A percentile compares a stretch with the other conserved stretches of the same genome.
phyloP scores from a whole-genome alignment of 2,113 vertebrate genomes.

The Ahaetulla prasina region DNA sequence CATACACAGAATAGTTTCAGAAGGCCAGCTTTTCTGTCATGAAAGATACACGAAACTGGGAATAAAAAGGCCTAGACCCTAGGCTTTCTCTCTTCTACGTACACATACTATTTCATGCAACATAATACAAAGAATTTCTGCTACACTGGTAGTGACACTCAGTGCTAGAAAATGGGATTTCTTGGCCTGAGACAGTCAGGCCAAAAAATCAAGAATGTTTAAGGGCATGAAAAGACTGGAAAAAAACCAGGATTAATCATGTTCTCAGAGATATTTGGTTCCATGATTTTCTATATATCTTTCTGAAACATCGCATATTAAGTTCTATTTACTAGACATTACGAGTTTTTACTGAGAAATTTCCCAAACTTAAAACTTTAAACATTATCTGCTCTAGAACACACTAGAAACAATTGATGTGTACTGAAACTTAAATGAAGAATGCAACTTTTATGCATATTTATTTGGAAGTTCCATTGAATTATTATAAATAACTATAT shows the following conservation, averaged over 20 bases:
- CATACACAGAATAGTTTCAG: neutral
- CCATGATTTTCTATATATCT: neutral
- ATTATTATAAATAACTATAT: neutral
- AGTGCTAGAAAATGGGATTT: neutral
- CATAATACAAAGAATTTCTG: neutral
- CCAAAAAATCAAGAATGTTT: neutral
- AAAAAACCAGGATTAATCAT: too few relatives aligned
- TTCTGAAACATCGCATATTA: neutral
- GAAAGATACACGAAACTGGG: neutral
- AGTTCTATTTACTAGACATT: neutral
- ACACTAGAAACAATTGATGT: neutral
- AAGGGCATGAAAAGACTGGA: neutral
- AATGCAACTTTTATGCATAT: neutral
- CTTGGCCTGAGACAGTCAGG: neutral
- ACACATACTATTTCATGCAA: neutral
- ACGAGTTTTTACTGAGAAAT: neutral
- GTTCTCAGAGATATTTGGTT: neutral
- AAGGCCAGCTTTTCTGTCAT: neutral
- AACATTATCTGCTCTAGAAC: neutral
- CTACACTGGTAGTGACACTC: neutral
- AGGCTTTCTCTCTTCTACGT: neutral
- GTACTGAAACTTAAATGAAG: neutral
- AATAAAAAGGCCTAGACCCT: neutral
- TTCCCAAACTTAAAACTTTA: neutral
- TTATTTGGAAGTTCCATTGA: neutral